Evolutionary conservation across 2,113 vertebrate species (phyloP).

Genomic region (Jaculus jaculus): DNA sequence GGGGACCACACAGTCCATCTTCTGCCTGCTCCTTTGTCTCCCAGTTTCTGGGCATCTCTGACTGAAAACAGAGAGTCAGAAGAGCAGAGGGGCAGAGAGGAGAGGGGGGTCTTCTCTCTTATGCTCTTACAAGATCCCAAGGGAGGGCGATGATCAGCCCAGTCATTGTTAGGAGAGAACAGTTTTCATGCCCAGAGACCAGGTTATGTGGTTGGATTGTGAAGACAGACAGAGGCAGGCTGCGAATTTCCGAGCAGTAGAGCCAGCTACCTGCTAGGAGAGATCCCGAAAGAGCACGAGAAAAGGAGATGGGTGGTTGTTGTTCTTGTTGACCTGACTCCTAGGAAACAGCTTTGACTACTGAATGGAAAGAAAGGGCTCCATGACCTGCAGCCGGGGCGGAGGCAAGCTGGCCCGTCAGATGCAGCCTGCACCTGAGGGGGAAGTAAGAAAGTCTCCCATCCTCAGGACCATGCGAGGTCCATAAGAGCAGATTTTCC

Average conservation of each 20-base stretch:
- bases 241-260: background rate
- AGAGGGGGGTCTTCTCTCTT: background rate
- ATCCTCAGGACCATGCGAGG: background rate
- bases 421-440: background rate
- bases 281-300: background rate
- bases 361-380: background rate
- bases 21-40: background rate
- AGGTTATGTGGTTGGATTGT: background rate
- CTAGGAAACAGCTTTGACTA: background rate
- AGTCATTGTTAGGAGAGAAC: slow-evolving; percentile 43
- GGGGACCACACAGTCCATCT: background rate
- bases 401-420: background rate
- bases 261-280: slow-evolving; percentile 47
- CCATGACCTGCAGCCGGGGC: background rate
- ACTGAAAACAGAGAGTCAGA: background rate
- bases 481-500: background rate
- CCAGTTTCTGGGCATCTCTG: background rate
- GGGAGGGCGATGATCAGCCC: slow-evolving; percentile 14
- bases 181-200: background rate
- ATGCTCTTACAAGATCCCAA: background rate
- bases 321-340: background rate
- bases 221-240: background rate
- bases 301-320: background rate
- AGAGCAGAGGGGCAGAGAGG: background rate
- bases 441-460: background rate